These are phyloP conservation scores for Eulithis testata DNA, from an alignment of 2,888 invertebrate genomes.

Conservation along the genomic window DNA sequence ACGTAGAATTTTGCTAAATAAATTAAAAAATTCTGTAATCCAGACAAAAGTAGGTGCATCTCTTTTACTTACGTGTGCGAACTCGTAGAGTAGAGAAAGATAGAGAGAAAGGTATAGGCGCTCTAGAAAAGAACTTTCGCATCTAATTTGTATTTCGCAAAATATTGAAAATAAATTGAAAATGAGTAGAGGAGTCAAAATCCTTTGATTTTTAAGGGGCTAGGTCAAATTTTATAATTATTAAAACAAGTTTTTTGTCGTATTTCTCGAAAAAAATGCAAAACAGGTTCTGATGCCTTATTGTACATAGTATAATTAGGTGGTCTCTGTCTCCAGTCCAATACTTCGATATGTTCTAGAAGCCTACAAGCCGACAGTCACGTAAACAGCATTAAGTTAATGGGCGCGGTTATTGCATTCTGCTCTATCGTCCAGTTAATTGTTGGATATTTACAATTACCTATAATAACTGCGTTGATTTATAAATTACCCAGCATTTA, in stretches of 20 bases:
- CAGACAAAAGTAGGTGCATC: too few relatives aligned
- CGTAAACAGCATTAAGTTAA: conserved; percentile 11
- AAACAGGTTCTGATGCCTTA: too few relatives aligned
- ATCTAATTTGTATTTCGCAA: too few relatives aligned
- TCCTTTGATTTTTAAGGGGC: background rate
- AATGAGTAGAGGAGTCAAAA: background rate
- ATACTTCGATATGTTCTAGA: background rate
- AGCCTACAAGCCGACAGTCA: background rate
- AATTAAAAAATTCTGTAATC: too few relatives aligned
- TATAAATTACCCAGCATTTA: background rate
- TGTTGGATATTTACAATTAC: conserved; percentile 6
- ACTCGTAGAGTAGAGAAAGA: too few relatives aligned
- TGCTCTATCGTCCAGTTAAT: conserved; percentile 11
- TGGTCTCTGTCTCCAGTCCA: background rate
- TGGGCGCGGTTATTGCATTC: conserved; percentile 4
- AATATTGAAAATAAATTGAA: too few relatives aligned
- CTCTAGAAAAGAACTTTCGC: too few relatives aligned
- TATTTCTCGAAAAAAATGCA: too few relatives aligned
- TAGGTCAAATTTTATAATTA: background rate
- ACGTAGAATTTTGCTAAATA: too few relatives aligned
- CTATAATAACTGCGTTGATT: background rate
- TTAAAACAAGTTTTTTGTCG: too few relatives aligned
- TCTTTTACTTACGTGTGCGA: too few relatives aligned
- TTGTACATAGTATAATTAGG: background rate
- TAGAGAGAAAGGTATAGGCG: too few relatives aligned